These are phyloP conservation scores for Anodontia alba DNA, from an alignment of 2,888 invertebrate genomes.

Conservation along the genomic window DNA sequence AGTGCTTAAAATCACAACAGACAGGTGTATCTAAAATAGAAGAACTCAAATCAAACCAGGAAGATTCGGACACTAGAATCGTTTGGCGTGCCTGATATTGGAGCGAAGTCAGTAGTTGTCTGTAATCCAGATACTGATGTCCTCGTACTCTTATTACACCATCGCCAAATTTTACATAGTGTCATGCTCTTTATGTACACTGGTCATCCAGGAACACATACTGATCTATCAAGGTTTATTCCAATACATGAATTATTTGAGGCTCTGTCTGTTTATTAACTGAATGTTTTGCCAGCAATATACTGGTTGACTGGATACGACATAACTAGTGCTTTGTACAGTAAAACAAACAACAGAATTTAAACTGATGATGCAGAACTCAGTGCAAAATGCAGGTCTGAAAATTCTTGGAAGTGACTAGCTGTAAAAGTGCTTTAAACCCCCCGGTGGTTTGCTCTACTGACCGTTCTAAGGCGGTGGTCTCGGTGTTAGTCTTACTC, in stretches of 20 bases:
- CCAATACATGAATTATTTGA: slow-evolving; percentile 23
- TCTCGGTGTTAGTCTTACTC: too few relatives aligned
- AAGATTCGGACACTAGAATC: slow-evolving; percentile 34
- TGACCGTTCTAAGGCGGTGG: too few relatives aligned
- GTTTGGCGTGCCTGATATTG: slow-evolving; percentile 29
- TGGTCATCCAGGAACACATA: slow-evolving; percentile 1
- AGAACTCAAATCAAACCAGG: slow-evolving; percentile 27
- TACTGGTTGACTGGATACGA: slow-evolving; percentile 36
- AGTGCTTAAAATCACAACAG: too few relatives aligned
- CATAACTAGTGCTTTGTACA: slow-evolving; percentile 22
- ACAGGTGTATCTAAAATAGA: too few relatives aligned
- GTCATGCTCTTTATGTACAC: background rate
- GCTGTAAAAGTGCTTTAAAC: too few relatives aligned
- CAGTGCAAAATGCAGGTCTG: background rate
- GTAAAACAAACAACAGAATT: slow-evolving; percentile 26
- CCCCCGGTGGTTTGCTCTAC: too few relatives aligned
- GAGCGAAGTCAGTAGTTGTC: slow-evolving; percentile 19
- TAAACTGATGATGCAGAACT: slow-evolving; percentile 14
- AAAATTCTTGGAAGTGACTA: background rate
- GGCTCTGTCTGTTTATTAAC: background rate
- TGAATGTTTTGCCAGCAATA: background rate
- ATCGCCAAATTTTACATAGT: background rate
- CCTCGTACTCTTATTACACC: slow-evolving; percentile 31
- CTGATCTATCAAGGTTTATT: slow-evolving; percentile 18
- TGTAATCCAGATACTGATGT: slow-evolving; percentile 41